A percentile compares a stretch with the other conserved stretches of the same genome.
Evolutionary conservation across 2,113 vertebrate genomes (phyloP).

Genomic region (Xerus inauris): DNA sequence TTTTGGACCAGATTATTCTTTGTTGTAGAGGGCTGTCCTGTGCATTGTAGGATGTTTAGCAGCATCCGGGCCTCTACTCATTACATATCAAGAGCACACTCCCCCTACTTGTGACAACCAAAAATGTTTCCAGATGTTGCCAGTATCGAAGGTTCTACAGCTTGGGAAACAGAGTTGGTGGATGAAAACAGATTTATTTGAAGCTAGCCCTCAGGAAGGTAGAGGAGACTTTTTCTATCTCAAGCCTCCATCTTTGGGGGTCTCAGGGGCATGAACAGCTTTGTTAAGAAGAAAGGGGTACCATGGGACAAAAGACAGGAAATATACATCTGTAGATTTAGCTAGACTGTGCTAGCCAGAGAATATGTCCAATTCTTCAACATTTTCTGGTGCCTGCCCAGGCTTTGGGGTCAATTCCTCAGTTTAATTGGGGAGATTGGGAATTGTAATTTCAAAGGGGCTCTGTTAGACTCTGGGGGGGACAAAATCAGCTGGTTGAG

Average conservation of each 20-base stretch:
- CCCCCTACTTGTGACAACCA: neutral
- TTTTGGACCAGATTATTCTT: neutral
- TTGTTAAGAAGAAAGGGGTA: neutral
- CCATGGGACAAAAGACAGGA: neutral
- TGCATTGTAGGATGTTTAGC: neutral
- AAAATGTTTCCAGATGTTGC: neutral
- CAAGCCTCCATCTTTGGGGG: neutral
- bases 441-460: neutral
- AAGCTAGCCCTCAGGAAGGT: neutral
- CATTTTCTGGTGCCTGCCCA: neutral
- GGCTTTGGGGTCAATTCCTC: neutral
- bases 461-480: neutral
- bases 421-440: neutral
- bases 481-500: neutral
- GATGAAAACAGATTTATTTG: neutral
- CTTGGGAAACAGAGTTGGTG: neutral
- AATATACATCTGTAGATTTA: neutral
- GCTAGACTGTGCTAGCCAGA: neutral
- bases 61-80: neutral
- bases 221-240: neutral
- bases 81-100: neutral
- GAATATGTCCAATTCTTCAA: neutral
- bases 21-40: neutral
- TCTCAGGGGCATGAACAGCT: neutral
- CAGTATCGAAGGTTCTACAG: neutral